Evolutionary conservation across 1,140 invertebrate species (phyloP).

Genomic region (Acromyrmex charruanus): DNA sequence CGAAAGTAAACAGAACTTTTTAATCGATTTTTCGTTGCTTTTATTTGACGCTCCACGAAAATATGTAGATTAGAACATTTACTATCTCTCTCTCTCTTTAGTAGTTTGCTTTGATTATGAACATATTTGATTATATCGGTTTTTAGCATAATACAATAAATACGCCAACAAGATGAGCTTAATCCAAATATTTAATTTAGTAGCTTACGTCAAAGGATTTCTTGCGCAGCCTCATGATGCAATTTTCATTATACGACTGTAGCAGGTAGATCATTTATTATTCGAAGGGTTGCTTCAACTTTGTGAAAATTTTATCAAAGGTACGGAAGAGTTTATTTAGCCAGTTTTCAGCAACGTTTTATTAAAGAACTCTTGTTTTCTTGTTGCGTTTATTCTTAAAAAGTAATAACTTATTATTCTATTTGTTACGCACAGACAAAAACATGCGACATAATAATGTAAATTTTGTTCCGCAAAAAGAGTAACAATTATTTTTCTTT

Average conservation of each 20-base stretch:
- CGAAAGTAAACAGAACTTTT: neutral
- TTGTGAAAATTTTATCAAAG: slow-evolving; percentile 68
- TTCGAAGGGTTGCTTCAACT: slow-evolving; percentile 42
- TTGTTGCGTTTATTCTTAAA: neutral
- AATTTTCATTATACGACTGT: slow-evolving; percentile 58
- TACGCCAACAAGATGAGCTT: slow-evolving; percentile 56
- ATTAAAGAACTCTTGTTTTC: slow-evolving; percentile 25
- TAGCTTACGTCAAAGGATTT: slow-evolving; percentile 65
- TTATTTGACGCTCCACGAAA: neutral
- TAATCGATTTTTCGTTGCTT: neutral
- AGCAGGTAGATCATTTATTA: slow-evolving; percentile 62
- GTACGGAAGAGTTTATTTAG: slow-evolving; percentile 7
- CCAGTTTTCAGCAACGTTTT: slow-evolving; percentile 34
- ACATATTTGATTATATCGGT: neutral
- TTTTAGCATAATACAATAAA: slow-evolving; percentile 31
- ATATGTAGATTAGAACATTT: slow-evolving; percentile 1
- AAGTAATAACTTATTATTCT: neutral
- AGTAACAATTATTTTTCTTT: neutral
- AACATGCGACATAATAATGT: neutral
- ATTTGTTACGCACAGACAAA: neutral
- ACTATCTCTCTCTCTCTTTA: too few species aligned
- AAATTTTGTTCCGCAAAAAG: neutral
- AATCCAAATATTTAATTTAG: slow-evolving; percentile 64
- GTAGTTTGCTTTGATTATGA: slow-evolving; percentile 9
- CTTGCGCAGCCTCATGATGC: slow-evolving; percentile 59